A percentile compares a stretch with the other conserved stretches of the same genome.
phyloP scores from a whole-genome alignment of 2,888 invertebrate genomes.

The Sesia bembeciformis region DNA sequence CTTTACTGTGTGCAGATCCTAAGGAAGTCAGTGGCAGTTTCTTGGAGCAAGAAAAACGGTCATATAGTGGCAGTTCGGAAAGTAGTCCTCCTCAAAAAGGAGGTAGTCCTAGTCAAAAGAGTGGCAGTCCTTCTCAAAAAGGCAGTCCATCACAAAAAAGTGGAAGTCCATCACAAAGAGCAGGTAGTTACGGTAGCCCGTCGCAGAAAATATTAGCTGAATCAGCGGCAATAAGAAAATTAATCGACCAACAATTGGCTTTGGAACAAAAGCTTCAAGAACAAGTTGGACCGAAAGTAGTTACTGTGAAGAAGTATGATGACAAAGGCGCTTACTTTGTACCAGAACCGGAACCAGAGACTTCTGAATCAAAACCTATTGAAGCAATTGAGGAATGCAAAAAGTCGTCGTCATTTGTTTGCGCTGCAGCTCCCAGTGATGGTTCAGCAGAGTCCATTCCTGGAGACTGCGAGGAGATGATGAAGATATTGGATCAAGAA shows the following conservation, averaged over 20 bases:
- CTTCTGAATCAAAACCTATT: constrained; percentile 20
- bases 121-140: constrained; percentile 42
- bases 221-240: constrained; percentile 60
- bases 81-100: constrained; percentile 73
- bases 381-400: constrained; percentile 57
- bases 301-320: constrained; percentile 64
- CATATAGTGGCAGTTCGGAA: constrained; percentile 75
- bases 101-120: constrained; percentile 55
- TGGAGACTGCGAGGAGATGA: constrained; percentile 77
- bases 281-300: constrained; percentile 51
- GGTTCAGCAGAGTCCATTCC: constrained; percentile 68
- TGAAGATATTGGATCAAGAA: constrained; percentile 73
- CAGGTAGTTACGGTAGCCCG: constrained; percentile 60
- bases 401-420: constrained; percentile 56
- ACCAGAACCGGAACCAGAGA: constrained; percentile 42
- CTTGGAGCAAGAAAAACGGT: constrained; percentile 65
- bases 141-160: constrained; percentile 65
- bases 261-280: constrained; percentile 56
- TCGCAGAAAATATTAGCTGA: constrained; percentile 63
- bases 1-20: constrained; percentile 77
- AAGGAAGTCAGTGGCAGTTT: constrained; percentile 64
- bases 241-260: constrained; percentile 67
- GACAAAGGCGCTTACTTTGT: constrained; percentile 66
- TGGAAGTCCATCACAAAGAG: constrained; percentile 63
- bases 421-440: constrained; percentile 62